Conservation (phyloP, 2,888 invertebrate species). For the Cheiracanthium punctorium region DNA sequence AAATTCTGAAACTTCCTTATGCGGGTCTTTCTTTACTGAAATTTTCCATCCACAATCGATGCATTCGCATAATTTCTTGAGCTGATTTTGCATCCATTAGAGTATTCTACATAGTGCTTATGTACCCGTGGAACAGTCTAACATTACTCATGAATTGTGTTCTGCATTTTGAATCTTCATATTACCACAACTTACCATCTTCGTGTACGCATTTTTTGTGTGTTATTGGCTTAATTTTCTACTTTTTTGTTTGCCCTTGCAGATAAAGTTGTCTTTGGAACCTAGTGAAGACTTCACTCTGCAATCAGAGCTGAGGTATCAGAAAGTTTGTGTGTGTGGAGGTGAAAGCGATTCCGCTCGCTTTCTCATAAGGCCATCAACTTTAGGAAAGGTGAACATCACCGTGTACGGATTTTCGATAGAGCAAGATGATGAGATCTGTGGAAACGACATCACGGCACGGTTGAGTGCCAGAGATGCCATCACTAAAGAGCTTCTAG, state of each 20-base stretch:
- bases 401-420: conserved; percentile 76
- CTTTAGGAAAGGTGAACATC: conserved; percentile 79
- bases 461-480: conserved; percentile 74
- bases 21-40: too few relatives aligned
- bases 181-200: too few relatives aligned
- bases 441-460: conserved; percentile 73
- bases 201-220: too few relatives aligned
- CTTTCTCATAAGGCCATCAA: conserved; percentile 73
- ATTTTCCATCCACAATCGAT: too few relatives aligned
- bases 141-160: too few relatives aligned
- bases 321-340: conserved; percentile 75
- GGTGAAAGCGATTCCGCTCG: conserved; percentile 73
- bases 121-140: too few relatives aligned
- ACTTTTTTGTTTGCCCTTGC: not conserved
- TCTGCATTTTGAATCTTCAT: too few relatives aligned
- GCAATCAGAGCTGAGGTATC: conserved; percentile 7
- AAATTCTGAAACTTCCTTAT: too few relatives aligned
- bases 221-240: too few relatives aligned
- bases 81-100: too few relatives aligned
- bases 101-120: too few relatives aligned
- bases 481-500: conserved; percentile 74
- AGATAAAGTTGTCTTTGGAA: conserved; percentile 61
- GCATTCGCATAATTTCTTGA: too few relatives aligned
- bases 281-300: conserved; percentile 35
- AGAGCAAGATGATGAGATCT: conserved; percentile 72